Evolutionary conservation across 2,797 vertebrate genomes (phyloP), one percentile per base, ranked within the genome.

Genomic region (Scarus forsteni): DNA sequence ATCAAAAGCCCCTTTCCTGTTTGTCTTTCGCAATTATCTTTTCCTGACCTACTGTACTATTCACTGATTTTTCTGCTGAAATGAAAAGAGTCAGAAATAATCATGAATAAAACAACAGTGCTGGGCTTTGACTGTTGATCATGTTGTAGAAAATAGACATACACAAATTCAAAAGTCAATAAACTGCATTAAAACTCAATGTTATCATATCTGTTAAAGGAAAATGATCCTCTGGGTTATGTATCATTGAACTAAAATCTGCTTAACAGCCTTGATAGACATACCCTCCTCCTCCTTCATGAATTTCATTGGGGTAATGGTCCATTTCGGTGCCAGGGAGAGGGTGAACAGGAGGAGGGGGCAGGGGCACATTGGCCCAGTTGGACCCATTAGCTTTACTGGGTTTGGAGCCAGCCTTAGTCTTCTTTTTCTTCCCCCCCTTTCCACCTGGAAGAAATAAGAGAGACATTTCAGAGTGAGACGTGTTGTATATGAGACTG

Each of bases 341-440:
- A 0, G 98, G 98, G 87, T 99, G 98, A 57, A 98, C 88, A 0
- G 98, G 98, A 19, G 98, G 98, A 59, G 97, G 98, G 80, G 98
- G 98, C 45, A 99, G 92, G 0, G 98, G 98, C 53, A 99, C 94
- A 58, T 96, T 98, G 84, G 97, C 96, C 98, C 98, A 99, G 81
- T 91, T 97, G 39, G 97, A 96, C 88, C 97, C 97, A 53, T 98
- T 98, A 84, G 93, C 96, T 95, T 99, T 99, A 68, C 93, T 92
- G 5, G 95, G 88, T 88, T 99, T 99, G 57, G 95, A 88, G 52
- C 94, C 91, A 75, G 94, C 96, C 94, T 99, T 99, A 68, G 83
- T 96, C 94, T 99, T 99, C 95, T 99, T 99, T 94, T 98, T 99
- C 92, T 99, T 99, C n/a, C 98, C 97, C 89, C 97, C 96, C 93